Evolutionary conservation across 2,797 vertebrate species (phyloP).

Genomic region (Buceros bicornis): DNA sequence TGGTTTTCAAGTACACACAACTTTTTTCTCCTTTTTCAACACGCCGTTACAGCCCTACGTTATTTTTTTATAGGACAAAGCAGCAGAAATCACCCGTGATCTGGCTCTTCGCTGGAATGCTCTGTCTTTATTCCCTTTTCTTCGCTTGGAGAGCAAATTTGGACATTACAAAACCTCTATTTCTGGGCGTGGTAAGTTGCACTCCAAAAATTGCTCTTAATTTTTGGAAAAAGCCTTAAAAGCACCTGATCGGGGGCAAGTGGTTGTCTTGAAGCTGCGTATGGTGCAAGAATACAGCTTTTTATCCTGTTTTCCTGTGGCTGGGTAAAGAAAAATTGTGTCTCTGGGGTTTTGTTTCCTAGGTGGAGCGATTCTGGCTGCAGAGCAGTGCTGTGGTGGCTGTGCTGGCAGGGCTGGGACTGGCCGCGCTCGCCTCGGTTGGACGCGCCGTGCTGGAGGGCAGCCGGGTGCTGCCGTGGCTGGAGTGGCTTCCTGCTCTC

Average conservation of each 20-base stretch:
- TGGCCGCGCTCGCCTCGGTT: slow-evolving; percentile 74
- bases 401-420: slow-evolving; percentile 90
- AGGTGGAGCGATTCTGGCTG: slow-evolving; percentile 99
- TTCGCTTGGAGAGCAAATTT: slow-evolving; percentile 98
- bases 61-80: slow-evolving; percentile 74
- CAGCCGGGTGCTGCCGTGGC: slow-evolving; percentile 71
- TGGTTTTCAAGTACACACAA: fast-evolving
- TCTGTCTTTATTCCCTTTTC: slow-evolving; percentile 92
- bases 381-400: slow-evolving; percentile 92
- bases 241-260: background rate
- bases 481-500: slow-evolving; percentile 86
- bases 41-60: background rate
- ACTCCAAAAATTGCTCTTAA: background rate
- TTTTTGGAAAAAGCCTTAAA: background rate
- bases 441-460: slow-evolving; percentile 75
- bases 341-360: background rate
- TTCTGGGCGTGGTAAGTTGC: slow-evolving; percentile 91
- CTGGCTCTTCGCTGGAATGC: slow-evolving; percentile 88
- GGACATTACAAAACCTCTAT: slow-evolving; percentile 92
- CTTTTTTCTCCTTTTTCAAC: background rate
- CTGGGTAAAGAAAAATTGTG: background rate
- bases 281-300: background rate
- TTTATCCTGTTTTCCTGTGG: background rate
- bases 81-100: slow-evolving; percentile 76
- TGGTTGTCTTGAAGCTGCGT: background rate